Evolutionary conservation across 2,888 invertebrate species (phyloP).

Genomic region (Scrobipalpa atriplicella): DNA sequence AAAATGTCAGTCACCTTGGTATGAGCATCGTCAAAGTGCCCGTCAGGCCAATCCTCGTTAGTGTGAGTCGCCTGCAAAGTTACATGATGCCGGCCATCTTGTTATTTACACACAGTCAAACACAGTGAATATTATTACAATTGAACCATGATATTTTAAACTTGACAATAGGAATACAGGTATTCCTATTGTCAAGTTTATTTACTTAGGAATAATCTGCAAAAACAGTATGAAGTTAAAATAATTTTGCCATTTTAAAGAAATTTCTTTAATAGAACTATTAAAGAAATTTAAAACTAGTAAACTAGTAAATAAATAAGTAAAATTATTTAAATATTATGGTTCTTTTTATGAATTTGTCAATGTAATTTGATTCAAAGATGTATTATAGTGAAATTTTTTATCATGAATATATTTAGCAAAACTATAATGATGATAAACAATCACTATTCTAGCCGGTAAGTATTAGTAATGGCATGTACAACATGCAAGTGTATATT

Average conservation of each 20-base stretch:
- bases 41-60: conserved; percentile 77
- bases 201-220: not conserved
- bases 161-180: not conserved
- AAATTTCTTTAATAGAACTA: no score
- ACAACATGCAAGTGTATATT: conserved; percentile 40
- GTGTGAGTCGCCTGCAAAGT: conserved; percentile 69
- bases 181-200: no score
- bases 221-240: no score
- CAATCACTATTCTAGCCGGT: not conserved
- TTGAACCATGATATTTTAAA: conserved; percentile 46
- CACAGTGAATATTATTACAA: conserved; percentile 45
- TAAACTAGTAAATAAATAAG: not conserved
- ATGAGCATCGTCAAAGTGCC: conserved; percentile 74
- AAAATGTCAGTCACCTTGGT: conserved; percentile 73
- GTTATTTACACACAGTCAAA: conserved; percentile 68
- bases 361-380: not conserved
- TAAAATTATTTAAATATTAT: conserved; percentile 28
- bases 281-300: no score
- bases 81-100: conserved; percentile 65
- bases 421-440: not conserved
- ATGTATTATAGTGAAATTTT: no score
- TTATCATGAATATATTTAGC: not conserved
- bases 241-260: no score
- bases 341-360: conserved; percentile 19
- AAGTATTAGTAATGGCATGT: conserved; percentile 24